Evolutionary conservation across 2,888 invertebrate genomes (phyloP), one percentile per base, ranked within the genome.

Genomic region (Malthinus flaveolus): DNA sequence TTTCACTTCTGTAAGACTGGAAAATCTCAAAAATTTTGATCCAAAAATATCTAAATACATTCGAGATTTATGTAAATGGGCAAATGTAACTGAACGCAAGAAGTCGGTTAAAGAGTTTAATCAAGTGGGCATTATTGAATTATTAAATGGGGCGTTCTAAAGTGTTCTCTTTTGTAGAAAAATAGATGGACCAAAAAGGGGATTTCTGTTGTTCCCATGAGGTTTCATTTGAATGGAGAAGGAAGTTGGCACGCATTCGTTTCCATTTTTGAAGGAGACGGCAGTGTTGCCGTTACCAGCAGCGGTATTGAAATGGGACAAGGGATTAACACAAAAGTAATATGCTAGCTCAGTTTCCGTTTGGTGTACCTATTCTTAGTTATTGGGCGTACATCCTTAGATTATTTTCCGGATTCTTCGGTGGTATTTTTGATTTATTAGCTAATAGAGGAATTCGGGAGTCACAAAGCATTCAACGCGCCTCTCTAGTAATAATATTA

Each of bases 151-250:
- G 23, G 23, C 5, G 2, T 23, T 23, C 5, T 3, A 23, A 23
- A 5, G 8, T 42, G 8, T 0, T 8, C 15, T 1, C 15, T 12
- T 15, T 39, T 39, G 13, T 68, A 85, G 86, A 80, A 82, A 49
- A 91, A 93, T 77, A 81, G 90, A 15, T 94, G 93, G 93, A 90
- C 84, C 68, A 94, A 94, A 73, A 84, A 84, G 32, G 93, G 90
- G 0, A 76, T 90, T 1, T 80, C 87, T n/a, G 70, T 91, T 4
- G 80, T 86, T 8, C 84, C 89, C 1, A 85, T 91, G 84, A 84
- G 84, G 66, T 93, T 87, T 79, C 9, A 9, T 23, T 42, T 15
- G 1, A 83, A 83, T 0, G 78, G 87, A 1, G 67, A 75, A 0
- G 80, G 84, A 0, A 83, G 83, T 48, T 86, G 77, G 56, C 80